Evolutionary conservation across 2,797 vertebrate species (phyloP).

Genomic region (Artibeus jamaicensis): DNA sequence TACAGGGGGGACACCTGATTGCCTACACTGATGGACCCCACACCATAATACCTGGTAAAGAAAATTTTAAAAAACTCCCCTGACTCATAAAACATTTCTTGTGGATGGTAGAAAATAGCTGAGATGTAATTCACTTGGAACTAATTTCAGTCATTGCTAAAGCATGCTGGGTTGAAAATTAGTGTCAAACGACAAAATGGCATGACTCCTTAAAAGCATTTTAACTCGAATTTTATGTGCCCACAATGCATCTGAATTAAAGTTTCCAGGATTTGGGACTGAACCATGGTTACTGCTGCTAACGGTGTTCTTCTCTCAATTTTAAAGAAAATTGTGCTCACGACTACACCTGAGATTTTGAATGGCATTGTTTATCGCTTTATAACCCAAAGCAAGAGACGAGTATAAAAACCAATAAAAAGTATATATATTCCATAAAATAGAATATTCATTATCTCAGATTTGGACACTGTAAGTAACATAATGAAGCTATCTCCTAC

Average conservation of each 20-base stretch:
- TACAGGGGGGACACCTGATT: background rate
- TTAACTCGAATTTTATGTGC: constrained; percentile 78
- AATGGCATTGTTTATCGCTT: background rate
- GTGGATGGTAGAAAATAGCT: constrained; percentile 81
- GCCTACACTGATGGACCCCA: background rate
- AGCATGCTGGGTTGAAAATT: constrained; percentile 84
- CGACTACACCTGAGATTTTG: background rate
- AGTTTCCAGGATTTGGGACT: constrained; percentile 67
- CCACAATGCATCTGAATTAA: constrained; percentile 76
- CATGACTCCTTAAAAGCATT: constrained; percentile 82
- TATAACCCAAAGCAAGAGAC: constrained; percentile 33
- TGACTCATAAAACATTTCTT: constrained; percentile 72
- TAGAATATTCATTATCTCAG: background rate
- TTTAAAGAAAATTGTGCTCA: constrained; percentile 43
- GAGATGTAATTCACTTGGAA: constrained; percentile 83
- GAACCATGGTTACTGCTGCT: background rate
- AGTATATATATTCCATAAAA: background rate
- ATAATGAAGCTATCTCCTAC: background rate
- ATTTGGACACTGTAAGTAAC: background rate
- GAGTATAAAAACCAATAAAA: constrained; percentile 1
- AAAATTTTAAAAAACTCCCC: constrained; percentile 40
- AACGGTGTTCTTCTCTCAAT: constrained; percentile 11
- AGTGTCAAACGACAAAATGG: constrained; percentile 84
- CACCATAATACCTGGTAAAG: constrained; percentile 2
- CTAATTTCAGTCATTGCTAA: constrained; percentile 85